Evolutionary conservation across 2,113 vertebrate genomes (phyloP).

Genomic region (Mirounga angustirostris): DNA sequence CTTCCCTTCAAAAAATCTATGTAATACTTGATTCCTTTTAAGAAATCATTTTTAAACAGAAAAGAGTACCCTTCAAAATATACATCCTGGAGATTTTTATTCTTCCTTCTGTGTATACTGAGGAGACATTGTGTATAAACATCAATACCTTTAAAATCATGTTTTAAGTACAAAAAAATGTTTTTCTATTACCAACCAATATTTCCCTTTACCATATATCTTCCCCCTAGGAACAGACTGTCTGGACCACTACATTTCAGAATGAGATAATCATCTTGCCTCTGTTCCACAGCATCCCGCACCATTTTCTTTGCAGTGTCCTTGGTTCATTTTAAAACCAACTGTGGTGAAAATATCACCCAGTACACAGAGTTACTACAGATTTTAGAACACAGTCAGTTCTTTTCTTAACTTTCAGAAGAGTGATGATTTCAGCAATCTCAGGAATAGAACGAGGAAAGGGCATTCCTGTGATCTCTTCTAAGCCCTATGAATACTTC

Average conservation of each 20-base stretch:
- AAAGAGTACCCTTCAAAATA: conserved; percentile 56
- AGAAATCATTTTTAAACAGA: conserved; percentile 60
- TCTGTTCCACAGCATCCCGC: conserved; percentile 15
- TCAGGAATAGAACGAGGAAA: conserved; percentile 2
- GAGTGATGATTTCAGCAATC: conserved; percentile 19
- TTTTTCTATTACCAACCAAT: conserved; percentile 40
- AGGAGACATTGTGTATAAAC: conserved; percentile 34
- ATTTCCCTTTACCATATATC: conserved; percentile 6
- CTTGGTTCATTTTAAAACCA: conserved; percentile 59
- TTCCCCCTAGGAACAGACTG: conserved; percentile 18
- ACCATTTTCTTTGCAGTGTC: conserved; percentile 42
- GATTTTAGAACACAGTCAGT: conserved; percentile 54
- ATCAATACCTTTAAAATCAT: conserved; percentile 47
- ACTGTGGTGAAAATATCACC: conserved; percentile 28
- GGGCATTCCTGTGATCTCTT: neutral
- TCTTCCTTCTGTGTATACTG: conserved; percentile 23
- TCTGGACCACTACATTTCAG: neutral
- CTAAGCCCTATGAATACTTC: neutral
- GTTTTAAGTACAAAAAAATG: conserved; percentile 51
- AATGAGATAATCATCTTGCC: neutral
- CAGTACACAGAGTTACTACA: conserved; percentile 53
- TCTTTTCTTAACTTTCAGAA: conserved; percentile 31
- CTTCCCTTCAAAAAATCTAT: conserved; percentile 30
- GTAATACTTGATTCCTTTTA: conserved; percentile 42
- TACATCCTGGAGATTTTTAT: conserved; percentile 35